Evolutionary conservation across 2,888 invertebrate species (phyloP).

Genomic region (Apotomis capreana): DNA sequence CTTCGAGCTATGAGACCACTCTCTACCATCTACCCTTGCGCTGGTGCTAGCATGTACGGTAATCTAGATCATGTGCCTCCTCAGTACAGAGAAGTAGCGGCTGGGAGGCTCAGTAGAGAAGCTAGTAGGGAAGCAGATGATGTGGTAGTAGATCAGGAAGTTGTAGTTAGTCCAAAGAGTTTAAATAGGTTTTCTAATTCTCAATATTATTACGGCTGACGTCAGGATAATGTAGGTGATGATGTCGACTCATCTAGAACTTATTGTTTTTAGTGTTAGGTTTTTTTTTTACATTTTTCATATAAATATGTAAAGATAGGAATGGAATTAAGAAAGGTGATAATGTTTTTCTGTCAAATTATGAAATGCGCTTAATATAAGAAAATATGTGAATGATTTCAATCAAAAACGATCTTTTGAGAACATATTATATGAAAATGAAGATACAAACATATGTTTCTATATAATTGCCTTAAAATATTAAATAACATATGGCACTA

Average conservation of each 20-base stretch:
- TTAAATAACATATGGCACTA: slow-evolving; percentile 13
- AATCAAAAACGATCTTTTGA: too few relatives aligned
- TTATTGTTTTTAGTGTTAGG: slow-evolving; percentile 61
- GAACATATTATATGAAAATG: too few relatives aligned
- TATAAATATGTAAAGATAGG: neutral
- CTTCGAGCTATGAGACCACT: slow-evolving; percentile 75
- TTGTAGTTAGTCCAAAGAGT: slow-evolving; percentile 74
- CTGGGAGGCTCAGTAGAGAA: slow-evolving; percentile 52
- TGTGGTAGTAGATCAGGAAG: slow-evolving; percentile 60
- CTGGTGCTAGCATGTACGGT: slow-evolving; percentile 75
- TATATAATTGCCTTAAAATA: neutral
- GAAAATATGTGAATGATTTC: neutral
- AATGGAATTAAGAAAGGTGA: neutral
- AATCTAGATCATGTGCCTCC: slow-evolving; percentile 69
- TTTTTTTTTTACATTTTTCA: neutral
- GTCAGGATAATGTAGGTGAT: slow-evolving; percentile 53
- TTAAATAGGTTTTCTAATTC: slow-evolving; percentile 70
- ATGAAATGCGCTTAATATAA: neutral
- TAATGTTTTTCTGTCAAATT: neutral
- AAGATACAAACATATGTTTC: neutral
- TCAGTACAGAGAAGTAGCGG: slow-evolving; percentile 58
- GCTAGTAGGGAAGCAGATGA: slow-evolving; percentile 60
- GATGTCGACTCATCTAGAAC: slow-evolving; percentile 55
- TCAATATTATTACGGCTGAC: slow-evolving; percentile 77
- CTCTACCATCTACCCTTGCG: slow-evolving; percentile 74